phyloP scores from a whole-genome alignment of 1,140 invertebrate genomes.

The Anastrepha ludens region DNA sequence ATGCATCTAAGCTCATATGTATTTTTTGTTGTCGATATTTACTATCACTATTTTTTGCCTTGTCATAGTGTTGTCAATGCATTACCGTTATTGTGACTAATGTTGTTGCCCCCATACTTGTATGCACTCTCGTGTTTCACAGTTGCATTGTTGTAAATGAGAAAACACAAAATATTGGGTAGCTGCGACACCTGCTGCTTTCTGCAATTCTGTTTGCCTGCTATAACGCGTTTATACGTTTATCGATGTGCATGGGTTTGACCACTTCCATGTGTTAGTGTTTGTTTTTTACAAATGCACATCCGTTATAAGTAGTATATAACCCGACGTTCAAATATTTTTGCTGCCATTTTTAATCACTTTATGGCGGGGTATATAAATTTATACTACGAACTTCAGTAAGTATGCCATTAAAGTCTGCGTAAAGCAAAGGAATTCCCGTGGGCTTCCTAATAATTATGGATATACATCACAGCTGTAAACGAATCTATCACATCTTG shows the following conservation, averaged over 20 bases:
- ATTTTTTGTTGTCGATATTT: neutral
- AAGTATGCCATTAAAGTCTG: no score
- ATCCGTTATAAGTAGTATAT: no score
- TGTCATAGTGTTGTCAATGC: neutral
- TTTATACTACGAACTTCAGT: no score
- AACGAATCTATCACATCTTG: no score
- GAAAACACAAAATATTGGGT: neutral
- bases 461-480: no score
- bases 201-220: constrained; percentile 33
- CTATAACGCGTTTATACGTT: neutral
- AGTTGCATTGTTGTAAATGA: neutral
- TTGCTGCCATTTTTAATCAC: no score
- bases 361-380: no score
- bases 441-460: no score
- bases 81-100: neutral
- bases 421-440: no score
- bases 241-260: neutral
- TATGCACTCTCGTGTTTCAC: neutral
- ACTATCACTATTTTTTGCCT: neutral
- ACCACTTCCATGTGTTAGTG: neutral
- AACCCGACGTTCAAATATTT: no score
- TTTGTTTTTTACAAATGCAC: neutral
- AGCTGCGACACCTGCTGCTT: neutral
- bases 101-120: no score
- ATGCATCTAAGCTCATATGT: constrained; percentile 5